phyloP scores from a whole-genome alignment of 2,888 invertebrate species.

The Cryptophagus acutangulus region DNA sequence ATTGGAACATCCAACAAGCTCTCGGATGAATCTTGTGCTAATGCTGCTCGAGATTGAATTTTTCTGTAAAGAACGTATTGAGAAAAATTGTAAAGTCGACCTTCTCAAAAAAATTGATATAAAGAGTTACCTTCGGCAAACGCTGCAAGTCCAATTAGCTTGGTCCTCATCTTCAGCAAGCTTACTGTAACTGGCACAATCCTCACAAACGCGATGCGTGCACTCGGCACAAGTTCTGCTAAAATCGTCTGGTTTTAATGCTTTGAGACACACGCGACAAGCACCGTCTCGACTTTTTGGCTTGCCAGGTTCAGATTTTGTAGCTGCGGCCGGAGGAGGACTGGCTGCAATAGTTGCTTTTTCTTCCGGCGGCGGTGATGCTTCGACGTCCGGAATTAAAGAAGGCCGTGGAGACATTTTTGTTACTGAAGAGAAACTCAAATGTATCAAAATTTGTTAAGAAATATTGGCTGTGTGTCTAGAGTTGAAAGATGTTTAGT shows the following conservation, averaged over 20 bases:
- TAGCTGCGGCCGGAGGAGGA: conserved; percentile 42
- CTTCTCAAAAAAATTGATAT: conserved; percentile 4
- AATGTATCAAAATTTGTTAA: too few species aligned
- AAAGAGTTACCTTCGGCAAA: conserved; percentile 58
- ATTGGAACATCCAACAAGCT: conserved; percentile 76
- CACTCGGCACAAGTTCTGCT: conserved; percentile 86
- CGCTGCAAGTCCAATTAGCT: conserved; percentile 85
- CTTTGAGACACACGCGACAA: conserved; percentile 81
- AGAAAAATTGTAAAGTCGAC: background rate
- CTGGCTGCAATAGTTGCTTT: conserved; percentile 37
- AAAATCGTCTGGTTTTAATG: conserved; percentile 83
- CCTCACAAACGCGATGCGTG: conserved; percentile 83
- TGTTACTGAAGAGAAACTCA: conserved; percentile 53
- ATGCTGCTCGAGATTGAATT: conserved; percentile 70
- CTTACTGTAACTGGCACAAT: conserved; percentile 88
- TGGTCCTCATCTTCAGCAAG: conserved; percentile 77
- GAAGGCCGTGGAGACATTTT: conserved; percentile 67
- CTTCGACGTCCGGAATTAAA: conserved; percentile 51
- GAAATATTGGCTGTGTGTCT: too few species aligned
- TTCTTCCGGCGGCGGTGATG: conserved; percentile 45
- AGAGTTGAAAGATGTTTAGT: too few species aligned
- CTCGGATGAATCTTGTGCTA: conserved; percentile 80
- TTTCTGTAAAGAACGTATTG: conserved; percentile 47
- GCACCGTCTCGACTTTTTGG: conserved; percentile 73
- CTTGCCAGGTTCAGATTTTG: conserved; percentile 61